Evolutionary conservation across 1,140 invertebrate species (phyloP).

Genomic region (Drosophila persimilis): DNA sequence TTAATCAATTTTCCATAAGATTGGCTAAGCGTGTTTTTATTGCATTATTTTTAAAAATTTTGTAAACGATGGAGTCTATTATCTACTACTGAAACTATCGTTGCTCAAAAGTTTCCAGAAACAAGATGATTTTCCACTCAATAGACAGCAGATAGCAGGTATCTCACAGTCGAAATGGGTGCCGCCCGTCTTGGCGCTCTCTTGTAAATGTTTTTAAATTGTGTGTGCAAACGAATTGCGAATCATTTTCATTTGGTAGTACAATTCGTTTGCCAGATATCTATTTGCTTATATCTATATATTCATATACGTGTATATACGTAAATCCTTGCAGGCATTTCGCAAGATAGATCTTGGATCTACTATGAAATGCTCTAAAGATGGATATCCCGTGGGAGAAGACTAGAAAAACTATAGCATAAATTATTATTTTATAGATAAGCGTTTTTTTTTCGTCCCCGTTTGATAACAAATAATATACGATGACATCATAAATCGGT

Average conservation of each 20-base stretch:
- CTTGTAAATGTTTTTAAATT: not conserved
- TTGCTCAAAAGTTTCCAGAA: no score
- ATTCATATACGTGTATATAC: not conserved
- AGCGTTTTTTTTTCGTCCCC: not conserved
- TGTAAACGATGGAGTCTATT: no score
- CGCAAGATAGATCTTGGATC: conserved; percentile 2
- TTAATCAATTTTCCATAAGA: no score
- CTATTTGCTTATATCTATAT: conserved; percentile 3
- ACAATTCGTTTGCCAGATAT: conserved; percentile 3
- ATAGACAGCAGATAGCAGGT: no score
- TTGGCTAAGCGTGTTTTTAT: no score
- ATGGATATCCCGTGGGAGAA: not conserved
- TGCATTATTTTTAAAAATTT: no score
- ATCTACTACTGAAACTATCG: no score
- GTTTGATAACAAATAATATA: conserved; percentile 27
- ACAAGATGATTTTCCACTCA: no score
- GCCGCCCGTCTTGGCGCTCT: not conserved
- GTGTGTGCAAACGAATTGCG: not conserved
- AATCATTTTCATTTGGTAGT: conserved; percentile 21
- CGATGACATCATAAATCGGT: not conserved
- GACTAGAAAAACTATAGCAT: no score
- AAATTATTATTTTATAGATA: not conserved
- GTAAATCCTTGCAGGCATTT: conserved; percentile 7
- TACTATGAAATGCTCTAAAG: not conserved
- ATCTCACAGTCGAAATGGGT: no score